Percentiles rank a stretch among this genome's conserved stretches.
phyloP scores from a whole-genome alignment of 2,113 vertebrate genomes.

The Xiphophorus hellerii region DNA sequence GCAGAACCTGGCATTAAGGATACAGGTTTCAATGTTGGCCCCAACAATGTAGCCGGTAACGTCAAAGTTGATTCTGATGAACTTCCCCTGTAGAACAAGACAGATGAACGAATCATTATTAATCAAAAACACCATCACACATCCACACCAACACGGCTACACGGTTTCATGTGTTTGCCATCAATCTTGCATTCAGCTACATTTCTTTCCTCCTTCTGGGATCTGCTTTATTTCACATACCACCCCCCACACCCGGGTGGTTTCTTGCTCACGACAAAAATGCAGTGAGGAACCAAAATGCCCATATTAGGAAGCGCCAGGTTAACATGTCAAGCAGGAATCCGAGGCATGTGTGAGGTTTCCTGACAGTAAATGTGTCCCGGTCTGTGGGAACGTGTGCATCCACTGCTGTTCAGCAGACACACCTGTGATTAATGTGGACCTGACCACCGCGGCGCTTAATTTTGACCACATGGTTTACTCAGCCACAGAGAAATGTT shows the following conservation, averaged over 20 bases:
- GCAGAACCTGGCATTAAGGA: constrained; percentile 76
- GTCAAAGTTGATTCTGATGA: constrained; percentile 98
- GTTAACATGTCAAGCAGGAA: constrained; percentile 55
- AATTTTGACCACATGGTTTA: constrained; percentile 29
- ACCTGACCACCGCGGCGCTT: constrained; percentile 24
- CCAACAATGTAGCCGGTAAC: constrained; percentile 98
- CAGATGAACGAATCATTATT: background rate
- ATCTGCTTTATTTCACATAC: constrained; percentile 17
- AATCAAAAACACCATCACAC: background rate
- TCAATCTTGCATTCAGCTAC: background rate
- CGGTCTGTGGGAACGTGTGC: constrained; percentile 18
- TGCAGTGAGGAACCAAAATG: constrained; percentile 20
- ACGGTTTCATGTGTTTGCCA: background rate
- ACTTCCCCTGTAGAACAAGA: constrained; percentile 88
- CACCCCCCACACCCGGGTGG: background rate
- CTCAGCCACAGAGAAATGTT: constrained; percentile 27
- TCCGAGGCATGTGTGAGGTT: constrained; percentile 60
- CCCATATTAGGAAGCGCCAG: constrained; percentile 59
- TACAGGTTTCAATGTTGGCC: constrained; percentile 99
- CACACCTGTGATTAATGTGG: constrained; percentile 41
- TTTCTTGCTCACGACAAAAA: constrained; percentile 23
- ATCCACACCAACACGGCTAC: background rate
- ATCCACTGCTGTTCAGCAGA: constrained; percentile 18
- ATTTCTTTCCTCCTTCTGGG: background rate
- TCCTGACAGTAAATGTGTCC: constrained; percentile 42